These are phyloP conservation scores for Pomatostomus ruficeps DNA, from an alignment of 2,113 vertebrate species.

Conservation along the genomic window DNA sequence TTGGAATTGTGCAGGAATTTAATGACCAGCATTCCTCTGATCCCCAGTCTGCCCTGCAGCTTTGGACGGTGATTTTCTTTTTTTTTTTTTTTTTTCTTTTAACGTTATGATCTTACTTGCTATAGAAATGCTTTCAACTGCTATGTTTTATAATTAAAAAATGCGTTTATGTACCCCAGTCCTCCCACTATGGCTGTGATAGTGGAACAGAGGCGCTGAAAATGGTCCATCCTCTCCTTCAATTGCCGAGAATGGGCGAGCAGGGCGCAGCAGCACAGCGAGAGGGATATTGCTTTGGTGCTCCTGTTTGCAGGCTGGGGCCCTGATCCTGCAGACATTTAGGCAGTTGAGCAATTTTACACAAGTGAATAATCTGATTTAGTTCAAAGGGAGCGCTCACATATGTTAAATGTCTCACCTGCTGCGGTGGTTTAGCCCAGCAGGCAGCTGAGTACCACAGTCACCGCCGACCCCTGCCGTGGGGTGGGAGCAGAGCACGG, in stretches of 20 bases:
- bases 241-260: slow-evolving; percentile 47
- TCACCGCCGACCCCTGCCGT: background rate
- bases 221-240: slow-evolving; percentile 7
- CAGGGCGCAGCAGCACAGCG: slow-evolving; percentile 47
- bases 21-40: background rate
- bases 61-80: background rate
- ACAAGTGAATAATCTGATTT: slow-evolving; percentile 58
- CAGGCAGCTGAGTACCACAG: background rate
- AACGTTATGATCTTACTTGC: background rate
- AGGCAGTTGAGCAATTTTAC: slow-evolving; percentile 46
- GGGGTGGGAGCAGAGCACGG: background rate
- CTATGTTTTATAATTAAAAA: slow-evolving; percentile 64
- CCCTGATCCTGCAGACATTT: slow-evolving; percentile 26
- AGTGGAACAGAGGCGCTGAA: background rate
- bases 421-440: slow-evolving; percentile 8
- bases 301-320: slow-evolving; percentile 27
- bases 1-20: background rate
- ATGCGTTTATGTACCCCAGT: slow-evolving; percentile 21
- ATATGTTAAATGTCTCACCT: slow-evolving; percentile 41
- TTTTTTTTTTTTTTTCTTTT: background rate
- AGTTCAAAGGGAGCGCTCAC: slow-evolving; percentile 48
- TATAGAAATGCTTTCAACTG: background rate
- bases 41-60: background rate
- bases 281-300: slow-evolving; percentile 63
- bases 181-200: slow-evolving; percentile 30